Base-by-base conservation (phyloP, 2,113 vertebrate genomes). In the Dermatemys mawii region DNA sequence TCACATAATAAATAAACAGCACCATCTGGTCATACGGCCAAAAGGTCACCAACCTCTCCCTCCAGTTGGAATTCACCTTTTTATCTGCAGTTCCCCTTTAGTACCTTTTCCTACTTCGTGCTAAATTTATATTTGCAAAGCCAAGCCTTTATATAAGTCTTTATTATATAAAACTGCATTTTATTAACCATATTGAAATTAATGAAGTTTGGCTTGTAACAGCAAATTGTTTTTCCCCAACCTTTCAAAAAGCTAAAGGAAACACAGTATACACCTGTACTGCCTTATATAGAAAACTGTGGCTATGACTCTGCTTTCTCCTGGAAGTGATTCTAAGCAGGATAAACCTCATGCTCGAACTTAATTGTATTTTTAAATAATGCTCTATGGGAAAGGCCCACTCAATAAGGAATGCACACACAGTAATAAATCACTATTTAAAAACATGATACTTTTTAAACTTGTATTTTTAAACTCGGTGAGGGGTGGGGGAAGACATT, bases 291-390 rank as follows among this genome's bases (percentile, higher is more conserved):
- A 32, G 55, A 87, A 87, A 80, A 14, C 78, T n/a, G 41, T 48
- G 32, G 24, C 11, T 89, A 41, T 2, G 84, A 11, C 84, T 60
- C 84, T 60, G 9, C 32, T 70, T 41, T 91, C 35, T 84, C 83
- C 44, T 55, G 5, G 79, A 50, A 81, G 6, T 44, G 48, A 92
- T 89, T 89, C 94, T 93, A 63, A 92, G 78, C 86, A 83, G 0
- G 5, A 90, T 76, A 93, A 93, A 87, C 63, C 21, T 84, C 89
- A 81, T 81, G 57, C 44, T 73, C 3, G 4, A 79, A 92, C 91
- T 94, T 96, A 90, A 90, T 92, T 91, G 67, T 92, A 48, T 76
- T 76, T 89, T 51, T 92, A 97, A 97, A 95, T 35, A 88, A 54
- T 67, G 14, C 1, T 54, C 8, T 81, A 26, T 67, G 84, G 90